Conservation (phyloP, 2,888 invertebrate species). For the Acrobasis repandana region DNA sequence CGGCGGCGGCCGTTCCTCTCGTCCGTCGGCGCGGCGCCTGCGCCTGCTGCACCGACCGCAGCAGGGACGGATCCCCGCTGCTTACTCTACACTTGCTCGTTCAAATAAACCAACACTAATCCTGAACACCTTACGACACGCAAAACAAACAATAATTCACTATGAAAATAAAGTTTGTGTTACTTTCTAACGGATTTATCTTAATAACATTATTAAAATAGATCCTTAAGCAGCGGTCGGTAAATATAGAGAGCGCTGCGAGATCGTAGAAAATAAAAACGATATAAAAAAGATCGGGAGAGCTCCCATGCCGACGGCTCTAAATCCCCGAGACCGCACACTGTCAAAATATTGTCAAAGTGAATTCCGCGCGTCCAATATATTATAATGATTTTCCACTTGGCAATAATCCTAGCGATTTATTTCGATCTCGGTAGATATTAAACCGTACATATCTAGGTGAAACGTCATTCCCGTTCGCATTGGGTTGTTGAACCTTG, state of each 20-base stretch:
- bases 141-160: constrained; percentile 22
- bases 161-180: constrained; percentile 24
- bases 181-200: constrained; percentile 23
- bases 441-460: constrained; percentile 77
- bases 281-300: constrained; percentile 53
- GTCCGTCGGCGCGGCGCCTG: constrained; percentile 35
- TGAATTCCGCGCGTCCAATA: constrained; percentile 80
- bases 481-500: constrained; percentile 76
- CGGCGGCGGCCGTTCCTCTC: constrained; percentile 67
- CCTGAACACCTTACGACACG: constrained; percentile 10
- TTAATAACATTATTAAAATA: constrained; percentile 50
- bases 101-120: background rate
- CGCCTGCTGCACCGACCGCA: constrained; percentile 34
- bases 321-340: constrained; percentile 71
- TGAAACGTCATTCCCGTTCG: constrained; percentile 63
- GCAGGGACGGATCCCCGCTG: background rate
- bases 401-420: constrained; percentile 82
- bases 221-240: constrained; percentile 54
- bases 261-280: constrained; percentile 54
- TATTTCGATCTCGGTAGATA: constrained; percentile 79
- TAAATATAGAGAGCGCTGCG: constrained; percentile 52
- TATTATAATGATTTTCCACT: constrained; percentile 79
- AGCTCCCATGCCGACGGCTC: constrained; percentile 52
- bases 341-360: constrained; percentile 83
- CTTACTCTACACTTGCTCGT: background rate